Conservation (phyloP, 2,888 invertebrate species). For the Platerodrilus igneus region DNA sequence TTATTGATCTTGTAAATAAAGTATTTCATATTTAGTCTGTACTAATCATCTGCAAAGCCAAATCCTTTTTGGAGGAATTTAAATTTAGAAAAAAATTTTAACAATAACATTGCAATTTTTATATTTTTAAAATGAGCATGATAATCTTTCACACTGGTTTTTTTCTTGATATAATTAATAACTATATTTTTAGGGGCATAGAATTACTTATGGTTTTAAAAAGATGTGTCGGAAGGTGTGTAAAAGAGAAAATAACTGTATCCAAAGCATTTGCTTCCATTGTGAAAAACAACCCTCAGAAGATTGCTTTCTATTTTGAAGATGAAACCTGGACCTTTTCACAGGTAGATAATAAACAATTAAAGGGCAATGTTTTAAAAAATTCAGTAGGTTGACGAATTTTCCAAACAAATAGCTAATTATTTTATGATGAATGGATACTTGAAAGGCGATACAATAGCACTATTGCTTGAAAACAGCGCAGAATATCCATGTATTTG, state of each 20-base stretch:
- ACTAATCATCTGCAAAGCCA: too few relatives aligned
- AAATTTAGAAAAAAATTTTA: too few relatives aligned
- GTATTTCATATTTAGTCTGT: too few relatives aligned
- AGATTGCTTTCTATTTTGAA: conserved; percentile 67
- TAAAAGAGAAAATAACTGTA: too few relatives aligned
- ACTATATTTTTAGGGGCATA: too few relatives aligned
- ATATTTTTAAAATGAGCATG: too few relatives aligned
- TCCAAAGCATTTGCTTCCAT: conserved; percentile 54
- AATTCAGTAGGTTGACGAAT: conserved; percentile 66
- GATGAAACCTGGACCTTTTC: conserved; percentile 62
- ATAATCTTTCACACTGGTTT: too few relatives aligned
- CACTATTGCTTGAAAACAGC: conserved; percentile 82
- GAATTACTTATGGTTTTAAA: too few relatives aligned
- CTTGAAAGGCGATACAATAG: conserved; percentile 78
- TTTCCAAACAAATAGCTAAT: conserved; percentile 73
- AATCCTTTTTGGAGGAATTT: too few relatives aligned
- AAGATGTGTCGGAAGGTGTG: too few relatives aligned
- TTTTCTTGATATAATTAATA: background rate
- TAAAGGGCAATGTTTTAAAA: background rate
- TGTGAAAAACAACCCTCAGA: conserved; percentile 56
- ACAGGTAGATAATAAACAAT: conserved; percentile 49
- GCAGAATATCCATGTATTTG: conserved; percentile 85
- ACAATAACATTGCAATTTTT: too few relatives aligned
- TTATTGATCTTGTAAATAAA: too few relatives aligned
- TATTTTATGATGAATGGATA: conserved; percentile 70